A percentile compares a stretch with the other conserved stretches of the same genome.
Evolutionary conservation across 2,113 vertebrate genomes (phyloP).

Genomic region (Nestor notabilis): DNA sequence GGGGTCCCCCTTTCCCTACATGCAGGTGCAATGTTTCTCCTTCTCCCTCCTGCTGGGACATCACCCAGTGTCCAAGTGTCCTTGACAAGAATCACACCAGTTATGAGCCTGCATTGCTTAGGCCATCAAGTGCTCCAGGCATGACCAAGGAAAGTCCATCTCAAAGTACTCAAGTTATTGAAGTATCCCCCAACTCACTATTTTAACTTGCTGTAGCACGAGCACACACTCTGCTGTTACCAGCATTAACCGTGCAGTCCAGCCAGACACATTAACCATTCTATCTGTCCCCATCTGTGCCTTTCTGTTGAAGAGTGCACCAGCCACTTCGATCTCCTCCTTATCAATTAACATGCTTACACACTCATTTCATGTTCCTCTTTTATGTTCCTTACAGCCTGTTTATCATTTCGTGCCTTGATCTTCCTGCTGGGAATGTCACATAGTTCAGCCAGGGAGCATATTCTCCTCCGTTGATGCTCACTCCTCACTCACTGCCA

Average conservation of each 20-base stretch:
- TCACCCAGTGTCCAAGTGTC: neutral
- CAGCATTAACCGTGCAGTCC: rapidly evolving
- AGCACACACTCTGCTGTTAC: neutral
- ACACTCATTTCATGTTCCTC: neutral
- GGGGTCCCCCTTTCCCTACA: neutral
- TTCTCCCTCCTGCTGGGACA: neutral
- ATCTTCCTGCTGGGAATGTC: neutral
- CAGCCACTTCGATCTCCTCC: neutral
- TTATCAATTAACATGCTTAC: neutral
- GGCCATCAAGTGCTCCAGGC: neutral
- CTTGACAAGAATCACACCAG: neutral
- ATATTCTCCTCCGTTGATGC: neutral
- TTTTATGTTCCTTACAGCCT: neutral
- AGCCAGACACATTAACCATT: neutral
- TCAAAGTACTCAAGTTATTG: neutral
- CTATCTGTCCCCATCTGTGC: neutral
- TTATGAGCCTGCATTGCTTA: neutral
- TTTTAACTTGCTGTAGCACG: neutral
- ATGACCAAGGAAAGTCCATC: neutral
- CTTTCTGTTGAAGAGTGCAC: neutral
- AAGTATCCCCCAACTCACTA: neutral
- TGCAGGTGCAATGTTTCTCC: rapidly evolving
- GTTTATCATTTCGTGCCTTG: neutral
- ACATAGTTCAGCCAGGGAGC: neutral
- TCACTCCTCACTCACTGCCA: rapidly evolving